Evolutionary conservation across 2,888 invertebrate genomes (phyloP).

Genomic region (Watsonalla cultraria): DNA sequence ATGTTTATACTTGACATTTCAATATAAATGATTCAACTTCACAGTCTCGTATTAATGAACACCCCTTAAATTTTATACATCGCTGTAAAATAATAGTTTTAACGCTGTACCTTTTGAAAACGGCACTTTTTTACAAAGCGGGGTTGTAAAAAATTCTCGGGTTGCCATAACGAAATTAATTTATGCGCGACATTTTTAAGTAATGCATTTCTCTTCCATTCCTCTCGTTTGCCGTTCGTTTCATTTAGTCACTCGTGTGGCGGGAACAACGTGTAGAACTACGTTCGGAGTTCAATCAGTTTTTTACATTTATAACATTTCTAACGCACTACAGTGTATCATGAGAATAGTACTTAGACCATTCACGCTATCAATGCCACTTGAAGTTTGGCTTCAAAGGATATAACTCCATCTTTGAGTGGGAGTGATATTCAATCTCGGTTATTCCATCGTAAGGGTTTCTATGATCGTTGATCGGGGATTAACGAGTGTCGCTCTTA

Average conservation of each 20-base stretch:
- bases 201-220: constrained; percentile 7
- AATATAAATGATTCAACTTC: constrained; percentile 41
- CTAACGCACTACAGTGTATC: constrained; percentile 11
- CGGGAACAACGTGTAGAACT: background rate
- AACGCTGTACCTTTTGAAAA: constrained; percentile 6
- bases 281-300: constrained; percentile 1
- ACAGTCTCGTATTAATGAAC: constrained; percentile 32
- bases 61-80: constrained; percentile 19
- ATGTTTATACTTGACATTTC: constrained; percentile 49
- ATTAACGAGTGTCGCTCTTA: too few relatives aligned
- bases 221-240: constrained; percentile 2
- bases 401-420: constrained; percentile 1
- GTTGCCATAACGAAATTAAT: constrained; percentile 6
- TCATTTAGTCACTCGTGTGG: background rate
- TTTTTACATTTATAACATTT: constrained; percentile 24
- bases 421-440: background rate
- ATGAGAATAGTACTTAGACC: constrained; percentile 19
- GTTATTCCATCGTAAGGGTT: background rate
- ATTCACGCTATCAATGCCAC: constrained; percentile 3
- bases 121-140: background rate
- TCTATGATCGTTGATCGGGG: background rate
- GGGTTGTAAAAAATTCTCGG: background rate
- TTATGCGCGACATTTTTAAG: constrained; percentile 2
- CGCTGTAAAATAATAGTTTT: background rate
- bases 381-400: background rate